phyloP scores from a whole-genome alignment of 2,113 vertebrate genomes.

The Sinosuthora webbiana region DNA sequence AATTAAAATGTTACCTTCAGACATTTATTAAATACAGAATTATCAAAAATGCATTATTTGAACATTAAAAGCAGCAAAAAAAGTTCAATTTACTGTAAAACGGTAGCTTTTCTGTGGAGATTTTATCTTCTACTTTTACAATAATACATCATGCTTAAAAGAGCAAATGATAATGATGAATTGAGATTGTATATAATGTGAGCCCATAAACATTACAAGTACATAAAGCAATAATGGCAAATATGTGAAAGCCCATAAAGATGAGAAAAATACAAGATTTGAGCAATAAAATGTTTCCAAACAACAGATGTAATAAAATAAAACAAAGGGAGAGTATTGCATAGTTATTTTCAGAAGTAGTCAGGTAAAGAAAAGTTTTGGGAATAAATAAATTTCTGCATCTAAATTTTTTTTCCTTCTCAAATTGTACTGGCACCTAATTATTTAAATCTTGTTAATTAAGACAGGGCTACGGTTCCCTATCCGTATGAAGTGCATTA shows the following conservation, averaged over 20 bases:
- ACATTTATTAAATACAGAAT: background rate
- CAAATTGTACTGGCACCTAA: background rate
- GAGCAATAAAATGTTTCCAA: background rate
- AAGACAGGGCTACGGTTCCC: background rate
- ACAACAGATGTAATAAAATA: background rate
- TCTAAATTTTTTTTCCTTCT: background rate
- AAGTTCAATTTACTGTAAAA: background rate
- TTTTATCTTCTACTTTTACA: background rate
- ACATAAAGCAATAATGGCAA: conserved; percentile 18
- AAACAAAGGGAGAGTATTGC: background rate
- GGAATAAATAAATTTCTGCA: background rate
- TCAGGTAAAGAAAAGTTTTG: background rate
- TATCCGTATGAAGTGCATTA: background rate
- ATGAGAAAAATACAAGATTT: conserved; percentile 8
- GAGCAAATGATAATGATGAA: background rate
- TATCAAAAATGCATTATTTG: background rate
- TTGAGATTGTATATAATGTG: background rate
- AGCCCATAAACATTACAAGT: background rate
- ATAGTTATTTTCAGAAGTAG: background rate
- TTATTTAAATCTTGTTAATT: background rate
- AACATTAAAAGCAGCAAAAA: background rate
- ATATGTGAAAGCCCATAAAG: background rate
- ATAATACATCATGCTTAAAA: conserved; percentile 1
- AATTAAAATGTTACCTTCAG: conserved; percentile 1
- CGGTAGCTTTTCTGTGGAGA: background rate